These are phyloP conservation scores for Chrysemys picta DNA, from an alignment of 2,113 vertebrate genomes.

Conservation along the genomic window DNA sequence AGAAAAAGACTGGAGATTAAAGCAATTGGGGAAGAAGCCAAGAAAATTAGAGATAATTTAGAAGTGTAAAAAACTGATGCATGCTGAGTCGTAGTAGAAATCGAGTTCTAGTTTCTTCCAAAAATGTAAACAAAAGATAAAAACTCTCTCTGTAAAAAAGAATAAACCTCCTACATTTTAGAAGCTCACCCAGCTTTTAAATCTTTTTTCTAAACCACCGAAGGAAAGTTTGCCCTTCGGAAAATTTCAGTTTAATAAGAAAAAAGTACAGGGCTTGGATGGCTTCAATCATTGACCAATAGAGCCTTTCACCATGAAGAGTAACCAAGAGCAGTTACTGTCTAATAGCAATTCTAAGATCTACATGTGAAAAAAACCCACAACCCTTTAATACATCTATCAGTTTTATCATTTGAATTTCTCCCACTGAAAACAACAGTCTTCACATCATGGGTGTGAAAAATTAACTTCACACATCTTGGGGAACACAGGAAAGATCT, in stretches of 20 bases:
- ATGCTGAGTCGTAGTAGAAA: background rate
- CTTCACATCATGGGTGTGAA: background rate
- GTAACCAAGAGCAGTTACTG: background rate
- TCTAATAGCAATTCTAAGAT: background rate
- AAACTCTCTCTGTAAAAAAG: background rate
- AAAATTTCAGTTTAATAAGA: background rate
- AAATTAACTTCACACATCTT: background rate
- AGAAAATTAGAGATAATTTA: slow-evolving; percentile 52
- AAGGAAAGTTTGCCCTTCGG: background rate
- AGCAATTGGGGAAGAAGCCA: slow-evolving; percentile 31
- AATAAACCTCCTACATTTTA: background rate
- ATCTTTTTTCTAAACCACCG: background rate
- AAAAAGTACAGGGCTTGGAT: background rate
- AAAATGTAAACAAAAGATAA: background rate
- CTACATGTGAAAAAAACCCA: background rate
- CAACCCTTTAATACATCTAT: fast-evolving
- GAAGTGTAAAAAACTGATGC: background rate
- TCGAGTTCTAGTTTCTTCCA: background rate
- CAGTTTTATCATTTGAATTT: background rate
- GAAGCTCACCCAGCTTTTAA: background rate
- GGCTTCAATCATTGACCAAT: background rate
- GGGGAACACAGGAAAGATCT: background rate
- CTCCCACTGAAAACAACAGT: background rate
- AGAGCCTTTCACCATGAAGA: background rate
- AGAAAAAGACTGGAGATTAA: slow-evolving; percentile 52